phyloP scores from a whole-genome alignment of 2,888 invertebrate genomes.

The Eupelmus urozonus region DNA sequence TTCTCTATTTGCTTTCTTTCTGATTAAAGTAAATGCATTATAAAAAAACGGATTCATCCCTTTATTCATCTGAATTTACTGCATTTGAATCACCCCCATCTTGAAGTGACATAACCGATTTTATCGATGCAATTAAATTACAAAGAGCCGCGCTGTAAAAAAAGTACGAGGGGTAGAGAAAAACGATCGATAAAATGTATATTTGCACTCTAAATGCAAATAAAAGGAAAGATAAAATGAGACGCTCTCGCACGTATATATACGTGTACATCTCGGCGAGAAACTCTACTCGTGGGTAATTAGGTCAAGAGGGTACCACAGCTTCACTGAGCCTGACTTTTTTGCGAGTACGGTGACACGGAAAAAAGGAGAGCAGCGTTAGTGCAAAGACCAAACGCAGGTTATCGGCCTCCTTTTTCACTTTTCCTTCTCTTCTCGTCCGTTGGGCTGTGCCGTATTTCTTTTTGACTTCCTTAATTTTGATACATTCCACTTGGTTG shows the following conservation, averaged over 20 bases:
- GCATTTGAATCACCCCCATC: neutral
- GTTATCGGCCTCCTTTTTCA: conserved; percentile 9
- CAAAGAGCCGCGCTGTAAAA: neutral
- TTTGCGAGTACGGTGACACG: conserved; percentile 24
- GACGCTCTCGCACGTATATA: neutral
- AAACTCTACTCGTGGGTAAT: conserved; percentile 28
- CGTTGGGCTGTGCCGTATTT: neutral
- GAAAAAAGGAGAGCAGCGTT: conserved; percentile 34
- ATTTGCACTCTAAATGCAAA: conserved; percentile 52
- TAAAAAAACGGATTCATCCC: neutral
- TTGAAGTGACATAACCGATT: conserved; percentile 1
- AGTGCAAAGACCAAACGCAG: conserved; percentile 17
- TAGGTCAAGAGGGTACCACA: conserved; percentile 51
- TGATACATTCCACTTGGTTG: conserved; percentile 8
- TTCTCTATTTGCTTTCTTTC: neutral
- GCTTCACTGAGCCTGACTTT: conserved; percentile 19
- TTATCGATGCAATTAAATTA: conserved; percentile 36
- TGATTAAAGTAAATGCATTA: conserved; percentile 1
- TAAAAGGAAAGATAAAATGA: conserved; percentile 40
- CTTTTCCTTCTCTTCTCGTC: neutral
- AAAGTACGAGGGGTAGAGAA: too few relatives aligned
- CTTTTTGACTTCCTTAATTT: conserved; percentile 6
- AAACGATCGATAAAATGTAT: conserved; percentile 36
- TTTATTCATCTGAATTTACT: too few relatives aligned
- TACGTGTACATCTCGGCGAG: conserved; percentile 10